phyloP scores from a whole-genome alignment of 2,888 invertebrate genomes.

The Phyto melanocephala region DNA sequence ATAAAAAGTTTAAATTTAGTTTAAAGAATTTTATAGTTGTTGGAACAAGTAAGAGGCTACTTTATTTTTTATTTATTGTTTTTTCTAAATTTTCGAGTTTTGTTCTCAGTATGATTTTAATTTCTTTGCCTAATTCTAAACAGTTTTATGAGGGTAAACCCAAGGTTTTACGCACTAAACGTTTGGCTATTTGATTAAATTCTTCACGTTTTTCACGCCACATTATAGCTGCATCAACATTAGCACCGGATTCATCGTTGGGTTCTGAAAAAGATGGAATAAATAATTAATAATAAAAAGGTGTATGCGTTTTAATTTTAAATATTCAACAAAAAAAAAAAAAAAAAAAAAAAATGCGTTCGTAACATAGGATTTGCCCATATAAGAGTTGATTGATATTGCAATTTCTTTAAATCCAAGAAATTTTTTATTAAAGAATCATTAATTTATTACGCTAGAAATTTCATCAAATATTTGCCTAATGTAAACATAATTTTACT shows the following conservation, averaged over 20 bases:
- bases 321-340: neutral
- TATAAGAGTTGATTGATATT: no score
- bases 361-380: no score
- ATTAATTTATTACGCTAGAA: no score
- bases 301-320: no score
- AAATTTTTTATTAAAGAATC: no score
- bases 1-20: no score
- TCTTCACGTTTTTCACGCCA: slow-evolving; percentile 97
- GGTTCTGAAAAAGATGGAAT: slow-evolving; percentile 84
- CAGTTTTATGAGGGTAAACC: slow-evolving; percentile 81
- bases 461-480: no score
- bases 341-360: no score
- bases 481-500: no score
- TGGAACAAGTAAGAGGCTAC: neutral
- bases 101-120: slow-evolving; percentile 2
- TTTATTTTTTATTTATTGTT: neutral
- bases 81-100: slow-evolving; percentile 16
- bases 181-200: slow-evolving; percentile 95
- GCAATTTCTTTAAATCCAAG: no score
- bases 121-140: slow-evolving; percentile 16
- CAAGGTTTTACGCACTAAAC: slow-evolving; percentile 93
- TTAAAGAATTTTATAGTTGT: neutral
- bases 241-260: slow-evolving; percentile 99
- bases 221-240: slow-evolving; percentile 99
- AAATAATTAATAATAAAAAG: neutral